A percentile compares a stretch with the other conserved stretches of the same genome.
Evolutionary conservation across 2,888 invertebrate genomes (phyloP).

Genomic region (Campopleginae sp.): DNA sequence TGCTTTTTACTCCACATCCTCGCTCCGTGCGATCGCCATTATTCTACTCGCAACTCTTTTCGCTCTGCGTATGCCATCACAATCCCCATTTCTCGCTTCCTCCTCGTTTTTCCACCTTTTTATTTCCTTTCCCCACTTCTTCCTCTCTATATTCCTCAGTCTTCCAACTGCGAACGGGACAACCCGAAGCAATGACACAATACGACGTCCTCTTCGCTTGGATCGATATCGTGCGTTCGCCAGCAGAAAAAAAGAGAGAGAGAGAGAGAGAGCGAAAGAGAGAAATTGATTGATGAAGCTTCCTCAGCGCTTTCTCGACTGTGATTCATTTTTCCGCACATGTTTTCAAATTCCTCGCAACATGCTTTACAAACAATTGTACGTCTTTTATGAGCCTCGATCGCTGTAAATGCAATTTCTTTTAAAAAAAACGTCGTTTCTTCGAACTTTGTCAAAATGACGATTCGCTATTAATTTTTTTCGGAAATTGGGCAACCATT

Average conservation of each 20-base stretch:
- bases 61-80: constrained; percentile 42
- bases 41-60: constrained; percentile 51
- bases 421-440: neutral
- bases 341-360: neutral
- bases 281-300: constrained; percentile 3
- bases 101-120: constrained; percentile 4
- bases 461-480: neutral
- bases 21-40: constrained; percentile 63
- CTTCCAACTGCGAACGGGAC: constrained; percentile 1
- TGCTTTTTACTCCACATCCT: constrained; percentile 26
- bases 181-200: constrained; percentile 46
- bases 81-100: constrained; percentile 39
- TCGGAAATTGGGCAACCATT: neutral
- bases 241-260: neutral
- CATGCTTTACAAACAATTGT: neutral
- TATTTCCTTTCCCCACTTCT: constrained; percentile 1
- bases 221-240: constrained; percentile 47
- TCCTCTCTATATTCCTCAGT: neutral
- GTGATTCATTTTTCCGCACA: neutral
- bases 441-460: neutral
- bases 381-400: neutral
- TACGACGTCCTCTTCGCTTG: neutral
- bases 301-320: neutral
- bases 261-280: neutral
- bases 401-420: neutral